phyloP scores from a whole-genome alignment of 2,888 invertebrate genomes.

The Choristoneura rosaceana region DNA sequence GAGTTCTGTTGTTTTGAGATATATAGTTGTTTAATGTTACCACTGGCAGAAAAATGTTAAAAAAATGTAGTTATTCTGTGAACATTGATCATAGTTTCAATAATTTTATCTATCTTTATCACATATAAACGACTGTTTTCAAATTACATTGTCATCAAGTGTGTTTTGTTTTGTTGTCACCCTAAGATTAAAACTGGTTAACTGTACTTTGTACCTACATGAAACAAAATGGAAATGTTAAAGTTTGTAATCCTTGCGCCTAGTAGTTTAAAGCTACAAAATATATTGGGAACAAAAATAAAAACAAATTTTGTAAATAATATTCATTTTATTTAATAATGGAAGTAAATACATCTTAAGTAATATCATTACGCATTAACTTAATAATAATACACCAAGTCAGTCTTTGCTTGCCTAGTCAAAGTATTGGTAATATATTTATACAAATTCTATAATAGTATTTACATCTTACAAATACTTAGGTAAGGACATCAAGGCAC shows the following conservation, averaged over 20 bases:
- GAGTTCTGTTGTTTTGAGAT: background rate
- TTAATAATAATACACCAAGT: slow-evolving; percentile 78
- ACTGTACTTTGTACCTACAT: too few species aligned
- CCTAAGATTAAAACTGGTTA: too few species aligned
- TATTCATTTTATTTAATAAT: slow-evolving; percentile 67
- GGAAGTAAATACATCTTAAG: slow-evolving; percentile 72
- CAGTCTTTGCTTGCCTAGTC: slow-evolving; percentile 84
- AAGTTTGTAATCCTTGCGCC: background rate
- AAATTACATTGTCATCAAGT: too few species aligned
- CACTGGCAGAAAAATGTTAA: background rate
- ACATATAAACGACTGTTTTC: too few species aligned
- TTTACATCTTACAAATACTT: slow-evolving; percentile 48
- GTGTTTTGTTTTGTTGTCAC: too few species aligned
- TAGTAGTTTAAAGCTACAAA: background rate
- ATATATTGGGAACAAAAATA: slow-evolving; percentile 24
- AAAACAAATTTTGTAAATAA: slow-evolving; percentile 53
- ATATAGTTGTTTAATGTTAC: background rate
- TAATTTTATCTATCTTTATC: too few species aligned
- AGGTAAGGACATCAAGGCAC: slow-evolving; percentile 58
- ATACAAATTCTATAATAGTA: slow-evolving; percentile 57
- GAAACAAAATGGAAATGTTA: background rate
- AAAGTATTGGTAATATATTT: slow-evolving; percentile 76
- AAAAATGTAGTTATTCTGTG: too few species aligned
- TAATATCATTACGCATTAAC: slow-evolving; percentile 69
- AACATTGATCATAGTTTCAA: too few species aligned